These are phyloP conservation scores for Arenaria interpres DNA, from an alignment of 2,113 vertebrate genomes.

Conservation along the genomic window DNA sequence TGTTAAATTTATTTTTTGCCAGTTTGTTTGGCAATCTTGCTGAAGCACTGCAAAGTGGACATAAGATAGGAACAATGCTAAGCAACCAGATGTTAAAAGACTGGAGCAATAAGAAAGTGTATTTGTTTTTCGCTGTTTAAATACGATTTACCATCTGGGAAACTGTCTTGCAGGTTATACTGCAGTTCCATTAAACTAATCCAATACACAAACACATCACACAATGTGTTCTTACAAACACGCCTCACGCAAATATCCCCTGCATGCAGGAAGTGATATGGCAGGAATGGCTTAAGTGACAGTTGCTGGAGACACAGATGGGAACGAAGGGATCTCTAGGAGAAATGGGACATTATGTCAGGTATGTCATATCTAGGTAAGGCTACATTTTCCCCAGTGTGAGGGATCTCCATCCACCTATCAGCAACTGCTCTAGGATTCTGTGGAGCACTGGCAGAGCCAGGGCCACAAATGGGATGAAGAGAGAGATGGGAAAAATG, in stretches of 20 bases:
- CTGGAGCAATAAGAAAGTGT: not conserved
- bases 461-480: not conserved
- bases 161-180: not conserved
- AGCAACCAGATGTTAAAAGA: constrained; percentile 34
- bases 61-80: not conserved
- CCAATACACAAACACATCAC: not conserved
- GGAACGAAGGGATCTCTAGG: not conserved
- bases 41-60: not conserved
- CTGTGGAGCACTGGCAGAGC: not conserved
- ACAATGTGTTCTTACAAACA: not conserved
- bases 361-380: not conserved
- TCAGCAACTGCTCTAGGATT: not conserved
- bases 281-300: not conserved
- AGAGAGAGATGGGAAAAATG: not conserved
- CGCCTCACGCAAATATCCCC: not conserved
- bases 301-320: not conserved
- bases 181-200: constrained; percentile 39
- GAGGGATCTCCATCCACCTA: not conserved
- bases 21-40: not conserved
- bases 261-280: constrained; percentile 1
- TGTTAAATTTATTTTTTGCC: constrained; percentile 33
- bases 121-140: constrained; percentile 47
- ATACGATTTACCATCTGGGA: constrained; percentile 16
- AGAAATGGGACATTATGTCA: not conserved
- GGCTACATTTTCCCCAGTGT: not conserved